These are phyloP conservation scores for Lochmaea crataegi DNA, from an alignment of 2,888 invertebrate genomes.

Conservation along the genomic window DNA sequence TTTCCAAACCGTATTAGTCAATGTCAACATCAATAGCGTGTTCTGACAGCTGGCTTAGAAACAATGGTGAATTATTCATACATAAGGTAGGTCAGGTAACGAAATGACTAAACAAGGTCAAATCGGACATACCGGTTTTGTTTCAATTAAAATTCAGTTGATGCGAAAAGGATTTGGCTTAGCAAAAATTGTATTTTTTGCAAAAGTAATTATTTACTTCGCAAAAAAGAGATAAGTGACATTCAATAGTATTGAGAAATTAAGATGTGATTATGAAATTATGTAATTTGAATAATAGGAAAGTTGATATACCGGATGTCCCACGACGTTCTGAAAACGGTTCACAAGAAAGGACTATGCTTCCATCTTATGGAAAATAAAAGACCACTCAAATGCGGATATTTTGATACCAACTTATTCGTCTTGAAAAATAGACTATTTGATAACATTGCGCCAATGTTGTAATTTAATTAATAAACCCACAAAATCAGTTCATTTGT, in stretches of 20 bases:
- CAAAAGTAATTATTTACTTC: not conserved
- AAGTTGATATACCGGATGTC: too few relatives aligned
- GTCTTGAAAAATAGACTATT: too few relatives aligned
- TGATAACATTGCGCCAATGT: too few relatives aligned
- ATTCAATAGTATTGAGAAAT: not conserved
- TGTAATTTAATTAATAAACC: too few relatives aligned
- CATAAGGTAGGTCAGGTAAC: constrained; percentile 43
- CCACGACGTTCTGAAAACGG: too few relatives aligned
- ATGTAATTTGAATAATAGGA: not conserved
- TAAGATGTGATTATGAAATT: not conserved
- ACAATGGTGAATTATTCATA: constrained; percentile 33
- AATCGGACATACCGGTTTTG: constrained; percentile 27
- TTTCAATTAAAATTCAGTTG: constrained; percentile 1
- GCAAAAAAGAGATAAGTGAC: not conserved
- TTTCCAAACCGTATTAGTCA: constrained; percentile 8
- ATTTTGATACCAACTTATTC: too few relatives aligned
- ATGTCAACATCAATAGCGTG: constrained; percentile 9
- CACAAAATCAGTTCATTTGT: too few relatives aligned
- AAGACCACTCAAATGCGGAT: too few relatives aligned
- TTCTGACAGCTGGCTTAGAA: constrained; percentile 34
- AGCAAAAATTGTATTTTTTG: constrained; percentile 9
- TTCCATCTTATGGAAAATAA: too few relatives aligned
- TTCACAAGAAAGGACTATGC: too few relatives aligned
- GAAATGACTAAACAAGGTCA: constrained; percentile 37
- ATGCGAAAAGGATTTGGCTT: constrained; percentile 14